phyloP scores from a whole-genome alignment of 92 coral and sea anemone genomes.

The Pocillopora grandis region DNA sequence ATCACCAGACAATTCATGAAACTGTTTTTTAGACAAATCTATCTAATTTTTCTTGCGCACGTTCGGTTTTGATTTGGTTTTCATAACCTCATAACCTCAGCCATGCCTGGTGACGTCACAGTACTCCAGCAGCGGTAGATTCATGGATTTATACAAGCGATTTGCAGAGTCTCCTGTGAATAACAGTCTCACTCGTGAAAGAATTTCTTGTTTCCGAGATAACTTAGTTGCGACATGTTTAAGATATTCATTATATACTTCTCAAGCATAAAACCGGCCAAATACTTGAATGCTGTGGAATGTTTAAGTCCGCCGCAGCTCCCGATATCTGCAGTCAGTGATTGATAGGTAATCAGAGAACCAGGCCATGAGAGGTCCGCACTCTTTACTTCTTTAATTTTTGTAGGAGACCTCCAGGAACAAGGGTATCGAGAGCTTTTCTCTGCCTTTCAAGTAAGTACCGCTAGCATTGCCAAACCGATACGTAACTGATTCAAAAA shows the following conservation, averaged over 20 bases:
- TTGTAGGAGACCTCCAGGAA: too few relatives aligned
- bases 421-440: too few relatives aligned
- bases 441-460: constrained; percentile 50
- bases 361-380: not conserved
- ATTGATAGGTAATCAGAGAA: not conserved
- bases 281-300: not conserved
- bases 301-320: not conserved
- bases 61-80: not conserved
- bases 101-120: constrained; percentile 2
- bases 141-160: constrained; percentile 5
- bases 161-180: constrained; percentile 1
- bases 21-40: not conserved
- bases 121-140: constrained; percentile 13
- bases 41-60: constrained; percentile 2
- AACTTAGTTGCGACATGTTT: not conserved
- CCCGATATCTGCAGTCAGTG: not conserved
- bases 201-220: constrained; percentile 11
- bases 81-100: not conserved
- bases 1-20: not conserved
- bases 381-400: not conserved
- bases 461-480: not conserved
- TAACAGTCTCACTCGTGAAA: not conserved
- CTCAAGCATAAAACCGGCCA: too few relatives aligned
- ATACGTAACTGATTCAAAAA: not conserved
- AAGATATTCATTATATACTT: not conserved